These are phyloP conservation scores for Tachycineta bicolor DNA, from an alignment of 2,113 vertebrate species.

Conservation along the genomic window DNA sequence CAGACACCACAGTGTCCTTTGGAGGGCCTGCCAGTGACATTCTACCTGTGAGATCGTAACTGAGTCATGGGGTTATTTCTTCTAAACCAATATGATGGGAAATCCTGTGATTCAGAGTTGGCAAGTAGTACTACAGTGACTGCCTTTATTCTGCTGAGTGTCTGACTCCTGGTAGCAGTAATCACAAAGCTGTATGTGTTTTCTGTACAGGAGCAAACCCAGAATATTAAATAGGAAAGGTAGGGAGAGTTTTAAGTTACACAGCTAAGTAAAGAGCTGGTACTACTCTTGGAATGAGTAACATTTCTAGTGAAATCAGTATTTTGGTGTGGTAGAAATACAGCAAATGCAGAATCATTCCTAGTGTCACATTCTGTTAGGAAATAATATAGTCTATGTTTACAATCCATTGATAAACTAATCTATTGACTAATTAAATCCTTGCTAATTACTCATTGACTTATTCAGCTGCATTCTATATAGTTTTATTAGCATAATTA, in stretches of 20 bases:
- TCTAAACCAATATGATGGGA: background rate
- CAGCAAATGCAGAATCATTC: background rate
- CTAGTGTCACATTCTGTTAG: background rate
- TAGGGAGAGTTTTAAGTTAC: background rate
- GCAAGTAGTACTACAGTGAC: background rate
- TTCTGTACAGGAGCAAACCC: background rate
- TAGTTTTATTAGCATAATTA: background rate
- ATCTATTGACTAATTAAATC: background rate
- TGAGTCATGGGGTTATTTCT: background rate
- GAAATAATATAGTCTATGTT: background rate
- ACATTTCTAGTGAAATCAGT: background rate
- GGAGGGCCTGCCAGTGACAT: background rate
- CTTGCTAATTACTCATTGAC: background rate
- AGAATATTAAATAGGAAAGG: background rate
- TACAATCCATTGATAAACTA: background rate
- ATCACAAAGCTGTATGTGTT: background rate
- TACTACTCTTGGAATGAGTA: background rate
- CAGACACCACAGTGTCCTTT: accelerated
- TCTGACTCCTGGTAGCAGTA: background rate
- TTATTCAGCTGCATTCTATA: background rate
- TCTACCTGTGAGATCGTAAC: accelerated
- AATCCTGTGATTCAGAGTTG: accelerated
- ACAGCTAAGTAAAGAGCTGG: background rate
- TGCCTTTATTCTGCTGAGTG: background rate
- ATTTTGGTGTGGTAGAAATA: background rate